Conservation (phyloP, 2,888 invertebrate species). For the Spicauda simplicius region DNA sequence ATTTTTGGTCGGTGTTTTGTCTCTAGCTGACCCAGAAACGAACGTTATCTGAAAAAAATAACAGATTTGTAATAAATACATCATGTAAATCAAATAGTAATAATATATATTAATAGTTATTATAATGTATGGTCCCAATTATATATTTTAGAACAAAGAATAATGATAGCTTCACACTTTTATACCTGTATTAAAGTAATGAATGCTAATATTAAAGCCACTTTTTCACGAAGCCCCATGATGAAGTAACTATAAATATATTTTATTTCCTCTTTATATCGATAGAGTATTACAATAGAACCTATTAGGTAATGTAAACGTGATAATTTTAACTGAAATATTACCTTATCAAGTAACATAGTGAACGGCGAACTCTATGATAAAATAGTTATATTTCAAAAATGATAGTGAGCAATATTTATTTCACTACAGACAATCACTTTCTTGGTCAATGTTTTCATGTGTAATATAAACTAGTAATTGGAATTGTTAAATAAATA, state of each 20-base stretch:
- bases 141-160: not conserved
- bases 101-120: too few relatives aligned
- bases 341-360: not conserved
- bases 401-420: not conserved
- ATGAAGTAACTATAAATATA: constrained; percentile 38
- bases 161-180: not conserved
- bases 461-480: not conserved
- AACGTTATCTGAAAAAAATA: constrained; percentile 6
- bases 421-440: too few relatives aligned
- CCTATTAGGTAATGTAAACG: constrained; percentile 10
- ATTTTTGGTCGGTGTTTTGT: not conserved
- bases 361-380: not conserved
- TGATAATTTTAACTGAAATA: constrained; percentile 14
- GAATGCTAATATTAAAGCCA: constrained; percentile 51
- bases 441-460: not conserved
- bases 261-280: constrained; percentile 28
- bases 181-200: constrained; percentile 57
- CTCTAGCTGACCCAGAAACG: not conserved
- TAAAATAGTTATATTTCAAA: not conserved
- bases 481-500: not conserved
- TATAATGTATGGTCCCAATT: not conserved
- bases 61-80: too few relatives aligned
- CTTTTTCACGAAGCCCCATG: constrained; percentile 63
- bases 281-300: constrained; percentile 8
- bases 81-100: too few relatives aligned